These are phyloP conservation scores for Neoaliturus tenellus DNA, from an alignment of 2,888 invertebrate genomes.

Conservation along the genomic window DNA sequence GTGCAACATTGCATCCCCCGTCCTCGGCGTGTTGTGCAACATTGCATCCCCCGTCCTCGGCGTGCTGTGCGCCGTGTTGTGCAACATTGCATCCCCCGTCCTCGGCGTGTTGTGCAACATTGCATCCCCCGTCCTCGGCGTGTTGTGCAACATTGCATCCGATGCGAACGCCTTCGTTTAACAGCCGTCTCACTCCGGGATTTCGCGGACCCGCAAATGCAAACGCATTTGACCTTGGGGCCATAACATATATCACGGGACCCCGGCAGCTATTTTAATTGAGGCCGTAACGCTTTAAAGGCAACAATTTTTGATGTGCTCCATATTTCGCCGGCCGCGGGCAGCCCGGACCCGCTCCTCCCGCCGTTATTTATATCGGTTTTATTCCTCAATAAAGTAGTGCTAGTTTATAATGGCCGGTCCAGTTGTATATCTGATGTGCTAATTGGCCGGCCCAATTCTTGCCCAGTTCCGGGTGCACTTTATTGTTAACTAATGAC, in stretches of 20 bases:
- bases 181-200: neutral
- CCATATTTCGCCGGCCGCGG: neutral
- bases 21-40: too few relatives aligned
- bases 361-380: constrained; percentile 9
- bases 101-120: too few relatives aligned
- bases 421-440: neutral
- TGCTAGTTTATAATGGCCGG: constrained; percentile 18
- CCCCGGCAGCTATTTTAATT: constrained; percentile 12
- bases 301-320: constrained; percentile 25
- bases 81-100: too few relatives aligned
- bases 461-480: neutral
- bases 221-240: neutral
- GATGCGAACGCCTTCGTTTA: too few relatives aligned
- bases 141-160: too few relatives aligned
- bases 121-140: too few relatives aligned
- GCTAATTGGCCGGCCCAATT: neutral
- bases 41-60: too few relatives aligned
- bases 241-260: constrained; percentile 12
- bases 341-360: neutral
- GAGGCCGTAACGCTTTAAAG: constrained; percentile 14
- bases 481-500: neutral
- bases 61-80: too few relatives aligned
- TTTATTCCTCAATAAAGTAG: constrained; percentile 27
- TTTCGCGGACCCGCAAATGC: neutral
- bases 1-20: too few relatives aligned